A percentile compares a stretch with the other conserved stretches of the same genome.
phyloP scores from a whole-genome alignment of 2,888 invertebrate species.

The Epicampocera succincta region DNA sequence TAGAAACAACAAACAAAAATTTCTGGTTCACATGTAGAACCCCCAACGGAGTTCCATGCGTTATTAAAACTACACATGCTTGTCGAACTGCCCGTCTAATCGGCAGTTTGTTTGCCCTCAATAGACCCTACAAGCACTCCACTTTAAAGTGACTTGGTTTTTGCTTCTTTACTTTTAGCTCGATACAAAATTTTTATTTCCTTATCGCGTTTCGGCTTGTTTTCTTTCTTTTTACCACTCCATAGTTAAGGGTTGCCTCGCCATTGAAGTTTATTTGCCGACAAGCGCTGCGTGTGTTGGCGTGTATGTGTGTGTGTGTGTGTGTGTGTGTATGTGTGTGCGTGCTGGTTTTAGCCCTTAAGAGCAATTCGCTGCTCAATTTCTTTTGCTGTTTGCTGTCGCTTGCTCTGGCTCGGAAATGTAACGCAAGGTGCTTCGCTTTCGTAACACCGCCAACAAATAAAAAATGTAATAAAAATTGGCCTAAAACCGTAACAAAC shows the following conservation, averaged over 20 bases:
- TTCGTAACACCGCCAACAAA: background rate
- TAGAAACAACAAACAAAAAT: background rate
- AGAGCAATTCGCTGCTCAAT: constrained; percentile 42
- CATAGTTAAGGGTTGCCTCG: constrained; percentile 54
- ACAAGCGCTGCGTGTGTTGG: background rate
- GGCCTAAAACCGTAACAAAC: constrained; percentile 56
- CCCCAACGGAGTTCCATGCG: constrained; percentile 62
- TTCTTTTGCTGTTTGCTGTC: constrained; percentile 14
- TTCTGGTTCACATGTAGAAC: constrained; percentile 50
- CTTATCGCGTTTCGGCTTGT: constrained; percentile 56
- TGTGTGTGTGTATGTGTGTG: constrained; percentile 2
- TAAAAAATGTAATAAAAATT: constrained; percentile 36
- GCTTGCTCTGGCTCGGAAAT: constrained; percentile 3
- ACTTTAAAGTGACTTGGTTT: constrained; percentile 14
- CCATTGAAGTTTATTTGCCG: constrained; percentile 12
- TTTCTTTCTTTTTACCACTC: constrained; percentile 4
- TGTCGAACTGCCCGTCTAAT: constrained; percentile 11
- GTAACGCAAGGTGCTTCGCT: constrained; percentile 66
- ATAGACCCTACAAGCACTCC: constrained; percentile 33
- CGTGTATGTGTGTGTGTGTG: background rate
- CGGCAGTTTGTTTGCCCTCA: constrained; percentile 12
- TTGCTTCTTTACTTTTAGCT: background rate
- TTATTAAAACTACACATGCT: constrained; percentile 58
- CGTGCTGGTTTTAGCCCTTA: constrained; percentile 51
- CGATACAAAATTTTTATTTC: constrained; percentile 55